A percentile compares a stretch with the other conserved stretches of the same genome.
Conservation (phyloP, 2,113 vertebrate genomes). For the Nannobrachium achirus region DNA sequence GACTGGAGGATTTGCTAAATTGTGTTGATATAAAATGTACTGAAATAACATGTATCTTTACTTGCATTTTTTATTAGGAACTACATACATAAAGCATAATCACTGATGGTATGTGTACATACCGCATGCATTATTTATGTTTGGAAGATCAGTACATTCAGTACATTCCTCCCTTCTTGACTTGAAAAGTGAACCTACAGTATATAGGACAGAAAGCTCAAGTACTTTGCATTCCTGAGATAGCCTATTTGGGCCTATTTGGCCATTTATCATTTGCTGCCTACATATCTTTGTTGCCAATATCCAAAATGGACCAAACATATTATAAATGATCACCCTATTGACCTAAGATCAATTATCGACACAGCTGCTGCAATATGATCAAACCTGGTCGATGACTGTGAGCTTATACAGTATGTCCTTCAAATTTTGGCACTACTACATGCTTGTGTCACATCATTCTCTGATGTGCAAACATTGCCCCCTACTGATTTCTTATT, state of each 20-base stretch:
- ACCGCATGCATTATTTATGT: conserved; percentile 56
- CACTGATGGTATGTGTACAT: conserved; percentile 23
- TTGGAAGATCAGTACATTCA: conserved; percentile 58
- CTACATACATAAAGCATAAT: conserved; percentile 23
- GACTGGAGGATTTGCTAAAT: conserved; percentile 35
- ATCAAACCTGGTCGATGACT: conserved; percentile 34
- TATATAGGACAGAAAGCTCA: conserved; percentile 5
- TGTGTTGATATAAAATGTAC: conserved; percentile 10
- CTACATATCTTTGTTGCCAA: conserved; percentile 23
- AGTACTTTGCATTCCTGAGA: conserved; percentile 15
- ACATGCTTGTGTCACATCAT: conserved; percentile 9
- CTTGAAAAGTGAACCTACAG: no score
- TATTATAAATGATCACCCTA: conserved; percentile 40
- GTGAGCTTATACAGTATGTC: conserved; percentile 46
- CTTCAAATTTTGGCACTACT: conserved; percentile 41
- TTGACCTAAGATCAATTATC: conserved; percentile 40
- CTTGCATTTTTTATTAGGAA: conserved; percentile 14
- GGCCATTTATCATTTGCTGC: conserved; percentile 14
- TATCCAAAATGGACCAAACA: conserved; percentile 19
- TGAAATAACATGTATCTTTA: conserved; percentile 17
- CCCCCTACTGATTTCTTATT: conserved; percentile 75
- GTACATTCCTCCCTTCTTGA: conserved; percentile 2
- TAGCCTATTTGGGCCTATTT: conserved; percentile 53
- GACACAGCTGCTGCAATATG: conserved; percentile 40
- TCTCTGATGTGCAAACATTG: conserved; percentile 78